Conservation (phyloP, 2,888 invertebrate genomes). For the Leucania comma region DNA sequence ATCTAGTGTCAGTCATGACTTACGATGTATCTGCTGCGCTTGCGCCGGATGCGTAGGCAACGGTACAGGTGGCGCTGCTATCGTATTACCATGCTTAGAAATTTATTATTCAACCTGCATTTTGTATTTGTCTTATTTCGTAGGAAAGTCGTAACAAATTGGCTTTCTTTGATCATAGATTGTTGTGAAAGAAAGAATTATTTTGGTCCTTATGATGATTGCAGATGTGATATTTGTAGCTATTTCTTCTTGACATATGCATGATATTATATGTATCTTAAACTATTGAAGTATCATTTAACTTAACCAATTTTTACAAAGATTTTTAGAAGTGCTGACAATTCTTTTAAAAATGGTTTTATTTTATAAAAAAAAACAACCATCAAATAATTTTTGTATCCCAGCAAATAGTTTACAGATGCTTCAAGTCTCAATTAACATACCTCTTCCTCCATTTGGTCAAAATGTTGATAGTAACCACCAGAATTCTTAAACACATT, state of each 20-base stretch:
- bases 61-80: slow-evolving; percentile 62
- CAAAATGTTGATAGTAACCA: slow-evolving; percentile 34
- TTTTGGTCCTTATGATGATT: background rate
- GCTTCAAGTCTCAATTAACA: slow-evolving; percentile 45
- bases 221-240: background rate
- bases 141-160: slow-evolving; percentile 17
- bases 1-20: slow-evolving; percentile 55
- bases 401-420: slow-evolving; percentile 14
- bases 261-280: background rate
- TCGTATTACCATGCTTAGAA: slow-evolving; percentile 52
- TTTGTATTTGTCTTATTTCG: slow-evolving; percentile 40
- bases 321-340: background rate
- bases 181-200: background rate
- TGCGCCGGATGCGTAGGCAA: slow-evolving; percentile 49
- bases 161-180: slow-evolving; percentile 1
- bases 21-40: slow-evolving; percentile 50
- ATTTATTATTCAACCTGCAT: slow-evolving; percentile 41
- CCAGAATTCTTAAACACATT: slow-evolving; percentile 37
- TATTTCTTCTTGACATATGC: background rate
- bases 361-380: background rate
- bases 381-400: background rate
- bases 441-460: slow-evolving; percentile 31
- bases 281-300: background rate
- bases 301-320: background rate
- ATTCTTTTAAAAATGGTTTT: background rate